Evolutionary conservation across 2,888 invertebrate genomes (phyloP), one percentile per base, ranked within the genome.

Genomic region (Smittia sp.): DNA sequence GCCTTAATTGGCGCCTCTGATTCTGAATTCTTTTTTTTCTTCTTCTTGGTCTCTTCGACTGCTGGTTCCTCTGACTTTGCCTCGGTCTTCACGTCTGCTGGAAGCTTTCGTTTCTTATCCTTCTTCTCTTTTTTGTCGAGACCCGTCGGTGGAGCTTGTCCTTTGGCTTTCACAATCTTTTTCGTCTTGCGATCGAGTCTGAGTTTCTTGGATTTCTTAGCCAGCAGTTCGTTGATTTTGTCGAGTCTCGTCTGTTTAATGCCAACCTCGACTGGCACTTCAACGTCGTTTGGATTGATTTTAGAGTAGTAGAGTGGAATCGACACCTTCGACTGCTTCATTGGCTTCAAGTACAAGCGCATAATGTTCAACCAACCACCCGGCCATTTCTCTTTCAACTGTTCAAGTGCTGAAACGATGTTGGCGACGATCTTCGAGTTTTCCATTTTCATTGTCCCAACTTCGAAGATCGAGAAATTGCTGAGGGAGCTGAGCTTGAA

Each of bases 311-410:
- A 73, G 18, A 73, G 38, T 13, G 73, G 73, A 1, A 73, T 65
- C 15, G 20, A 62, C 1, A 73, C 65, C 63, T 73, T 73, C 1
- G 73, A 73, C 13, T 24, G 22, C 18, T 6, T 22, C 65, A 63
- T 46, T 1, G 73, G 73, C 20, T 41, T 65, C 11, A 73, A 24
- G 20, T 46, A 65, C 9, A 73, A 46, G 11, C 65, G 41, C 1
- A 11, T 25, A 27, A 73, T 73, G 11, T 73, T 73, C 22, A n/a
- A 39, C 73, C 73, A 73, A 4, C 65, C 65, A 15, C 73, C 73
- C 4, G 73, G 73, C 65, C 65, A 73, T 25, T 73, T 65, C 18
- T 73, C 65, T 18, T 73, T 63, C 1, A 73, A 15, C 15, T 73
- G 73, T 6, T 73, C 73, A 18, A 73, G 11, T 18, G 73, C 32